Conservation (phyloP, 1,140 invertebrate genomes). For the Ostrea edulis region DNA sequence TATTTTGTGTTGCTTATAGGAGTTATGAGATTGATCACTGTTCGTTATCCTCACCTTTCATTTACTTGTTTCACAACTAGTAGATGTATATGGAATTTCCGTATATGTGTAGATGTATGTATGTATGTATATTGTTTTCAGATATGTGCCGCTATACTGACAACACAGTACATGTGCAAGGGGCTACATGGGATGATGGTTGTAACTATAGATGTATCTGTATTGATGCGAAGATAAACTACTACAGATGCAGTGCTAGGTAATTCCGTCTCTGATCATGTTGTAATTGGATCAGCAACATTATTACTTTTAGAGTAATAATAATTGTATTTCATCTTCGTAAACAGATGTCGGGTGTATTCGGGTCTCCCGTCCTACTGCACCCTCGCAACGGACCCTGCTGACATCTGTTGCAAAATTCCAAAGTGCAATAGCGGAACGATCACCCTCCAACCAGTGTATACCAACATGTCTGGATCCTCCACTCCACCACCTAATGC, state of each 20-base stretch:
- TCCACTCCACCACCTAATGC: conserved; percentile 58
- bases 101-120: too few relatives aligned
- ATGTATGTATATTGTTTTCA: conserved; percentile 22
- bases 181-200: conserved; percentile 63
- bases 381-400: conserved; percentile 59
- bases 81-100: too few relatives aligned
- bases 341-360: conserved; percentile 60
- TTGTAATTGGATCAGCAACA: background rate
- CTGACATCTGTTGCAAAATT: conserved; percentile 58
- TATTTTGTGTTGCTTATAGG: too few relatives aligned
- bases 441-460: conserved; percentile 48
- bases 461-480: conserved; percentile 49
- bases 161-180: conserved; percentile 57
- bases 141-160: conserved; percentile 64
- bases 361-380: conserved; percentile 61
- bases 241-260: conserved; percentile 61
- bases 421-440: conserved; percentile 48
- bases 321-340: background rate
- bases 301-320: too few relatives aligned
- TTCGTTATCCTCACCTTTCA: too few relatives aligned
- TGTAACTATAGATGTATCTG: conserved; percentile 63
- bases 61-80: too few relatives aligned
- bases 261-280: background rate
- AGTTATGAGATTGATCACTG: too few relatives aligned
- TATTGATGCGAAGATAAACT: conserved; percentile 53